phyloP scores from a whole-genome alignment of 1,140 invertebrate species.

The Microvelia longipes region DNA sequence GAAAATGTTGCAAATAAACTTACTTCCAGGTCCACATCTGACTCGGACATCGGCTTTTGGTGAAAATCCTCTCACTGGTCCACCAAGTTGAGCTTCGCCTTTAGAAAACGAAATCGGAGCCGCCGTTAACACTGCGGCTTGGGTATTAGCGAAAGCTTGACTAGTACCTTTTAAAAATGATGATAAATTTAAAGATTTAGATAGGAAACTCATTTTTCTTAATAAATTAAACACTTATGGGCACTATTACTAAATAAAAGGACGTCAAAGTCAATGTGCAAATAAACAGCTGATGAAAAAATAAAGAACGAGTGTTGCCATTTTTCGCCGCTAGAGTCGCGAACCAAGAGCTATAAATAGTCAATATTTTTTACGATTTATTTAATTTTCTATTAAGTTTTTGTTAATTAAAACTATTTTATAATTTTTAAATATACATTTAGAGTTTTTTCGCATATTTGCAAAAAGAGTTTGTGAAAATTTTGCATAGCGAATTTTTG shows the following conservation, averaged over 20 bases:
- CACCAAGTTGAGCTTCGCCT: slow-evolving; percentile 17
- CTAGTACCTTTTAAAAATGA: slow-evolving; percentile 41
- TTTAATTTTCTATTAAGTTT: not conserved
- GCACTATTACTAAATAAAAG: not conserved
- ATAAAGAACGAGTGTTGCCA: not conserved
- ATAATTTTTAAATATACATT: not conserved
- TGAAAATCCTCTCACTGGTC: slow-evolving; percentile 34
- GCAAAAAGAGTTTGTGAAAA: slow-evolving; percentile 4
- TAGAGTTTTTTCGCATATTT: not conserved
- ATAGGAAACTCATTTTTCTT: slow-evolving; percentile 43
- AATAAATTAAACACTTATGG: not conserved
- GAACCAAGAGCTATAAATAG: not conserved
- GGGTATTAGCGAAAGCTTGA: slow-evolving; percentile 35
- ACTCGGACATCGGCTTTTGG: slow-evolving; percentile 36
- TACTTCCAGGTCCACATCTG: slow-evolving; percentile 38
- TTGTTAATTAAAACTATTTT: not conserved
- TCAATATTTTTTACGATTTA: not conserved
- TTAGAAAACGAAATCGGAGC: slow-evolving; percentile 28
- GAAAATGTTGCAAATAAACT: too few species aligned
- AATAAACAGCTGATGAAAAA: slow-evolving; percentile 5
- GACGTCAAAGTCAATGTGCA: not conserved
- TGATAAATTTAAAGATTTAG: slow-evolving; percentile 41
- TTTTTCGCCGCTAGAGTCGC: slow-evolving; percentile 6
- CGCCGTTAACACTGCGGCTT: slow-evolving; percentile 29
- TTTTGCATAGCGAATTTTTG: slow-evolving; percentile 9